Conservation (phyloP, 2,113 vertebrate genomes). For the Spermophilus dauricus region DNA sequence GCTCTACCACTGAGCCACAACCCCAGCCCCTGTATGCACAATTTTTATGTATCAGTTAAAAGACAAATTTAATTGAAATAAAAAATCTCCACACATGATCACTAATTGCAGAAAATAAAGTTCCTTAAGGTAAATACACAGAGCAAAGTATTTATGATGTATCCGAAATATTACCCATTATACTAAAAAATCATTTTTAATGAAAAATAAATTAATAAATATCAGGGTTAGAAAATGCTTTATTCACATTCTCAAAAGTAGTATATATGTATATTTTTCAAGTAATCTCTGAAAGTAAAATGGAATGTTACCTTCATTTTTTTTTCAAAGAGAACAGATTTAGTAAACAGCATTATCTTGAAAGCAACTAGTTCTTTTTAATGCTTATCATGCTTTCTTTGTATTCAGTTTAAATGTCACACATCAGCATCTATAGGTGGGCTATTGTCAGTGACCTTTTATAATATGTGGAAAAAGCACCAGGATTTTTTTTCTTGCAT, state of each 20-base stretch:
- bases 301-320: conserved; percentile 69
- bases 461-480: conserved; percentile 81
- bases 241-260: conserved; percentile 55
- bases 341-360: conserved; percentile 84
- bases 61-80: neutral
- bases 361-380: conserved; percentile 79
- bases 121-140: neutral
- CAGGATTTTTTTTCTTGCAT: conserved; percentile 58
- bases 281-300: conserved; percentile 70
- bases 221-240: neutral
- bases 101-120: neutral
- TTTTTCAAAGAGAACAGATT: conserved; percentile 69
- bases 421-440: conserved; percentile 82
- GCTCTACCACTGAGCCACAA: no score
- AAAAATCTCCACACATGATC: neutral
- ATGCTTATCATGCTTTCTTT: conserved; percentile 83
- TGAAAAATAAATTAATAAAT: neutral
- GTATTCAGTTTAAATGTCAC: conserved; percentile 87
- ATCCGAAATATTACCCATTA: neutral
- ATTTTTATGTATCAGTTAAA: neutral
- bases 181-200: neutral
- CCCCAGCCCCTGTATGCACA: no score
- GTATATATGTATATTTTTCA: conserved; percentile 54
- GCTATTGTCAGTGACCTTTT: conserved; percentile 87
- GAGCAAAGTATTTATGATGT: neutral